Evolutionary conservation across 2,888 invertebrate species (phyloP), one percentile per base, ranked within the genome.

Genomic region (Gisinianus flammeolus): DNA sequence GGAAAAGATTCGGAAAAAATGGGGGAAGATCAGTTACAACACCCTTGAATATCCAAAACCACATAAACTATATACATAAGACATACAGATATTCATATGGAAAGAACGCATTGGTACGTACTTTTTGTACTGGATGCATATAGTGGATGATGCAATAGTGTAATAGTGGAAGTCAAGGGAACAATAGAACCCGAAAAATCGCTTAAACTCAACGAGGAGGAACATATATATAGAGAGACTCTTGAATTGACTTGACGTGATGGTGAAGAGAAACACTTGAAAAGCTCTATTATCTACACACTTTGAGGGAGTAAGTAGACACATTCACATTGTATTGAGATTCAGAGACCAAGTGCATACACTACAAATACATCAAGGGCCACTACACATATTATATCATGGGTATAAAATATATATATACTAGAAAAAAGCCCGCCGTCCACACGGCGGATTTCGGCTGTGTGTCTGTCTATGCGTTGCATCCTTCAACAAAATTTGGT

Each of bases 121-220:
- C n/a, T n/a, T n/a, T n/a, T n/a, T n/a, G n/a, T n/a, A n/a, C n/a
- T n/a, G n/a, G n/a, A n/a, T 44, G 52, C 52, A 44, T 58, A 22
- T 30, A 68, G 68, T 24, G 68, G 58, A 54, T 24, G 62, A 73
- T 35, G 24, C 33, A 62, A 62, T 56, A 10, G 67, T 35, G 54
- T 71, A 26, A 71, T 71, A 62, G 73, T 33, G 62, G 33, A 33
- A 73, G 73, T 73, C 73, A 33, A 35, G 73, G 73, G 73, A 73
- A 64, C 73, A 73, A 73, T 73, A 62, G 73, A 62, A 73, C 35
- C 73, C 31, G 56, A 54, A 67, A 76, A 76, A 75, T 68, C 68
- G 33, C 54, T 76, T 68, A 68, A 58, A 68, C 30, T 76, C 76
- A 76, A 76, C 76, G 76, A 68, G 68, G 68, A 67, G 76, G 54